Conservation (phyloP, 2,797 vertebrate genomes). For the Selene dorsalis region DNA sequence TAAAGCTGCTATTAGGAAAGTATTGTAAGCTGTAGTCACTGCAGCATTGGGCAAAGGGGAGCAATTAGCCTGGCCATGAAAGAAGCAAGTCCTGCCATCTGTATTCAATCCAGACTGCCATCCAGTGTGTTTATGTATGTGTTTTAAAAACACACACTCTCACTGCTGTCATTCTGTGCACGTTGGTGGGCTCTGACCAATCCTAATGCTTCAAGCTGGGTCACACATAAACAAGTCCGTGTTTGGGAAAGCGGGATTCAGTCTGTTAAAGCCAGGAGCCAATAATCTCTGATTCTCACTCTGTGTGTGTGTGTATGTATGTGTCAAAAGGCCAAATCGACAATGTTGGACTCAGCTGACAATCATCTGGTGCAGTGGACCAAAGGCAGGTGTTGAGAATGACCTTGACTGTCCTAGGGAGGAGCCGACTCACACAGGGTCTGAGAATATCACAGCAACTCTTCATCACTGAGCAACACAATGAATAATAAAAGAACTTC, state of each 20-base stretch:
- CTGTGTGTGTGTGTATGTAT: slow-evolving; percentile 26
- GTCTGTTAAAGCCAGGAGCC: slow-evolving; percentile 58
- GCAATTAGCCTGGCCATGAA: slow-evolving; percentile 66
- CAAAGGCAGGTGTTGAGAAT: slow-evolving; percentile 70
- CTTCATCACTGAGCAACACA: slow-evolving; percentile 30
- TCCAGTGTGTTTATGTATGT: slow-evolving; percentile 15
- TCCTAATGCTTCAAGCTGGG: slow-evolving; percentile 60
- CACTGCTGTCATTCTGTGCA: slow-evolving; percentile 44
- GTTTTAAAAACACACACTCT: slow-evolving; percentile 8
- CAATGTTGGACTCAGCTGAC: slow-evolving; percentile 72
- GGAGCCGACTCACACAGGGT: slow-evolving; percentile 37
- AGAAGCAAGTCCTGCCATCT: slow-evolving; percentile 35
- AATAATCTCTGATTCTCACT: slow-evolving; percentile 51
- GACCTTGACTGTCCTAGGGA: slow-evolving; percentile 69
- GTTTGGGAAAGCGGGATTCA: slow-evolving; percentile 57
- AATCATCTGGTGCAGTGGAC: slow-evolving; percentile 76
- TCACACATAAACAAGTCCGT: slow-evolving; percentile 58
- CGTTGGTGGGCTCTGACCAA: slow-evolving; percentile 50
- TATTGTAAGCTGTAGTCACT: slow-evolving; percentile 26
- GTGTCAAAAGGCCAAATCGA: slow-evolving; percentile 70
- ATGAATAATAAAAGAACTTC: slow-evolving; percentile 12
- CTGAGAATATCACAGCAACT: slow-evolving; percentile 44
- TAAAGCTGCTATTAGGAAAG: slow-evolving; percentile 13
- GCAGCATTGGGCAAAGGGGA: slow-evolving; percentile 32
- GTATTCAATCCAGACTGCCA: slow-evolving; percentile 34